phyloP scores from a whole-genome alignment of 2,888 invertebrate genomes.

The Caprella mutica region DNA sequence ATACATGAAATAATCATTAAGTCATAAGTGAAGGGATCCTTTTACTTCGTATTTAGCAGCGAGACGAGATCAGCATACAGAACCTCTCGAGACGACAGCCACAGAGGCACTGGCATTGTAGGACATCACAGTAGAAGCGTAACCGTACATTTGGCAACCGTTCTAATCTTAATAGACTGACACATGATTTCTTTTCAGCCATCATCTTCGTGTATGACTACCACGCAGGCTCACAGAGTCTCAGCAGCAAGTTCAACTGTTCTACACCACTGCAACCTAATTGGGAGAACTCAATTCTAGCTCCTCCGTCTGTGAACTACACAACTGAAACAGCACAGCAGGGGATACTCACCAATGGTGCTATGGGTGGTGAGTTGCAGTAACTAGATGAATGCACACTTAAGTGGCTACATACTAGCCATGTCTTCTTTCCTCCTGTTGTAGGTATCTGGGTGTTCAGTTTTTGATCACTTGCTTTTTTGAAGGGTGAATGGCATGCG shows the following conservation, averaged over 20 bases:
- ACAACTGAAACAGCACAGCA: conserved; percentile 1
- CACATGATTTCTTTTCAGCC: conserved; percentile 54
- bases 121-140: no score
- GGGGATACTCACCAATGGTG: background rate
- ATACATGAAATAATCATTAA: background rate
- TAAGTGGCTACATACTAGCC: no score
- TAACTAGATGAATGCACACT: no score
- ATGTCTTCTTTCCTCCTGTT: no score
- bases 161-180: no score
- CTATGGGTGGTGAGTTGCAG: background rate
- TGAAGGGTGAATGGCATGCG: no score
- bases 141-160: no score
- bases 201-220: conserved; percentile 93
- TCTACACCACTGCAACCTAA: conserved; percentile 41
- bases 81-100: no score
- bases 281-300: background rate
- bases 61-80: no score
- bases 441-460: no score
- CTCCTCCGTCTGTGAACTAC: conserved; percentile 1
- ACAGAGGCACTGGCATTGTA: no score
- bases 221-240: conserved; percentile 78
- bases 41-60: background rate
- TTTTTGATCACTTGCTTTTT: no score
- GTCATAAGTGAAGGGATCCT: background rate
- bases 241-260: conserved; percentile 42